Base-by-base conservation (phyloP, 2,888 invertebrate species). In the Corbicula japonica region DNA sequence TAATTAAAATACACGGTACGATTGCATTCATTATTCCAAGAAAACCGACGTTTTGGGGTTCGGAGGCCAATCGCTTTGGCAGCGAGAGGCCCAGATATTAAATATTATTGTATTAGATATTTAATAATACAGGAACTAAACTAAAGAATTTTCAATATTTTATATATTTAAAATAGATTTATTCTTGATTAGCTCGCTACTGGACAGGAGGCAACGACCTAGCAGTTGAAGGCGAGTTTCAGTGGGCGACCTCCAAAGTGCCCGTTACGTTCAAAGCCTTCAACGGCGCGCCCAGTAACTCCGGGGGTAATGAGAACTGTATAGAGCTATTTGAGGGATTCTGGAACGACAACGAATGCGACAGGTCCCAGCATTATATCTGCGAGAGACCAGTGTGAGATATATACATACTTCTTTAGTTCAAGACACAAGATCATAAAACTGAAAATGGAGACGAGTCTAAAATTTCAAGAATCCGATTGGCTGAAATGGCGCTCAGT, bases 191-290 rank as follows among this genome's bases (percentile, higher is more conserved):
- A n/a, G n/a, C n/a, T n/a, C n/a, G n/a, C n/a, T n/a, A n/a, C n/a
- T 69, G 69, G 56, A 69, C 58, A 15, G 69, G 69, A 28, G 69
- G 58, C 2, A 58, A 38, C 21, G 69, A 69, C 23, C 41, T 69
- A 12, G 28, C 41, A 23, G 58, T 58, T 5, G 69, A 69, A 44
- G 58, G 58, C 3, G 58, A 56, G 30, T 56, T 56, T 56, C 23
- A 44, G 21, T 69, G 56, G 69, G 10, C 15, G 58, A 44, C 56
- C 4, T 44, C 30, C 21, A 21, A 34, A 4, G 26, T 2, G 18
- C 23, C 28, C 44, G 56, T 69, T 18, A 41, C 30, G 3, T 48
- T 30, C n/a, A 26, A 41, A 8, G 58, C 26, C 28, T 69, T 28
- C 28, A 30, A 32, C n/a, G 10, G 44, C 1, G 23, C n/a, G 5